Evolutionary conservation across 2,113 vertebrate genomes (phyloP).

Genomic region (Reinhardtius hippoglossoides): DNA sequence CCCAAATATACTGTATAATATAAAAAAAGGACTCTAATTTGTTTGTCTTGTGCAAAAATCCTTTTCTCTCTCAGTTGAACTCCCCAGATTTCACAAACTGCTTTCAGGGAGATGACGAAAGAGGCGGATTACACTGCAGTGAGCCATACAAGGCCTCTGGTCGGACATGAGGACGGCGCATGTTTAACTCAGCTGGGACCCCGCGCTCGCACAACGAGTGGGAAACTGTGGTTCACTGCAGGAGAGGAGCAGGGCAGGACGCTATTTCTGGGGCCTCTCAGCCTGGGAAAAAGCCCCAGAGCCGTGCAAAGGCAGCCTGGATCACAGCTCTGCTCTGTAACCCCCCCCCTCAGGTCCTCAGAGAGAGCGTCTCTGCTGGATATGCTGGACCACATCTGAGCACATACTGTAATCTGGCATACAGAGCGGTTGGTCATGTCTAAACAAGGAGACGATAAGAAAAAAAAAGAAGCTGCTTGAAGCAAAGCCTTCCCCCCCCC

Average conservation of each 20-base stretch:
- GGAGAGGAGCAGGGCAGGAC: conserved; percentile 49
- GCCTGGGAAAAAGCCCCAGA: conserved; percentile 79
- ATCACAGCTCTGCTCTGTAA: conserved; percentile 62
- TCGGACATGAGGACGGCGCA: conserved; percentile 25
- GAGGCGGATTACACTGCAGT: neutral
- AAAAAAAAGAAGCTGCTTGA: conserved; percentile 8
- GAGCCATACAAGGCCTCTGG: conserved; percentile 7
- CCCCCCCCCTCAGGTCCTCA: conserved; percentile 51
- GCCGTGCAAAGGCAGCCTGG: conserved; percentile 39
- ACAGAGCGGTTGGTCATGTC: conserved; percentile 33
- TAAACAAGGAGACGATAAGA: conserved; percentile 48
- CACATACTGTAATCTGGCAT: conserved; percentile 43
- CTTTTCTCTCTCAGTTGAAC: neutral
- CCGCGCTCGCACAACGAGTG: conserved; percentile 53
- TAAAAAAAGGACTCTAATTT: neutral
- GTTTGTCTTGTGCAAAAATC: too few species aligned
- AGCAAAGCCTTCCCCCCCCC: neutral
- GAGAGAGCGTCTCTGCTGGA: conserved; percentile 55
- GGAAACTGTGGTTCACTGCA: conserved; percentile 64
- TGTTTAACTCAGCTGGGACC: conserved; percentile 58
- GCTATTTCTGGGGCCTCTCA: conserved; percentile 76
- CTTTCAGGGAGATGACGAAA: conserved; percentile 10
- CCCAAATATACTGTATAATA: neutral
- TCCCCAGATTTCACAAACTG: neutral
- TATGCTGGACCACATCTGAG: conserved; percentile 60